Evolutionary conservation across 2,888 invertebrate genomes (phyloP), one percentile per base, ranked within the genome.

Genomic region (Nomada fabriciana): DNA sequence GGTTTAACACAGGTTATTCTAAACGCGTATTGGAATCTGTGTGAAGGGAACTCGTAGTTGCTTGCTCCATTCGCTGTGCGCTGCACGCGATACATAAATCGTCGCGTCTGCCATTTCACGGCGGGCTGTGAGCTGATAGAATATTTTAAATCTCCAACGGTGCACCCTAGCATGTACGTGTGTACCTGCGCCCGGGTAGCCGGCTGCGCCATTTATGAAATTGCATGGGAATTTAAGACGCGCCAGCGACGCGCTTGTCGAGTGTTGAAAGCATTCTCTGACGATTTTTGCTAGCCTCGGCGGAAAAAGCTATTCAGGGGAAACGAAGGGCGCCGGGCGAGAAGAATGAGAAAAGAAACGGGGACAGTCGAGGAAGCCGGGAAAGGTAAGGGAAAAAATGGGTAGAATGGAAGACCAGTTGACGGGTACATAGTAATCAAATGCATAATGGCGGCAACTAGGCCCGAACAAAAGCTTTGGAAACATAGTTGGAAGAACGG

Each of bases 1-100:
- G 36, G 20, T 15, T 53, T 42, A 50, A 47, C 57, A 15, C n/a
- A 25, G n/a, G 11, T 57, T 57, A 11, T 23, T n/a, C 36, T 15
- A 13, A 36, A 20, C 73, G 57, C 67, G 15, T 20, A 73, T 36
- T 47, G 43, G 65, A 73, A 73, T 64, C 29, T 55, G 18, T 25
- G 29, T 11, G 23, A 11, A 29, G 57, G 36, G 69, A 25, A 25
- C 42, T 23, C 36, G 20, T 10, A 23, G 47, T 47, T n/a, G 1
- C 2, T 13, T 29, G 13, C 2, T 9, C 3, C 68, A 11, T n/a
- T 57, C n/a, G 55, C n/a, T 55, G 55, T 2, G 55, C 55, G n/a
- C 23, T 1, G 55, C n/a, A 10, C n/a, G 20, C 55, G 20, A 55
- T 53, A 7, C 18, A 53, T 55, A n/a, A n/a, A 55, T 55, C n/a